Base-by-base conservation (phyloP, 1,140 invertebrate genomes). In the Drosophila tristis region DNA sequence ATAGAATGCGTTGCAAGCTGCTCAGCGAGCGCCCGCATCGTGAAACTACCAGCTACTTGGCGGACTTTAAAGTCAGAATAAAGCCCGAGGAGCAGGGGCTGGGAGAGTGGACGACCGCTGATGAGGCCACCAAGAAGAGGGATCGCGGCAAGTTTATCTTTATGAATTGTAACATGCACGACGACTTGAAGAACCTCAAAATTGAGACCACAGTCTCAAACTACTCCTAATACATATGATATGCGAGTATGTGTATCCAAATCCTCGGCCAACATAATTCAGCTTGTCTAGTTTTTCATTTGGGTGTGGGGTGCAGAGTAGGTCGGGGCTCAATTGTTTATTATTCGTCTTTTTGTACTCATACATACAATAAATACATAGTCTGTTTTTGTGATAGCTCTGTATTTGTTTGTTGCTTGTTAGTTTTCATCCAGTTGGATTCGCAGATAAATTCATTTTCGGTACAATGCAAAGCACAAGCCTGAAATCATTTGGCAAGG, bases 401-500 rank as follows among this genome's bases (percentile, higher is more conserved):
- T 9, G 8, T 9, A 35, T 4, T 35, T 3, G 0, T 35, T 35
- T 1, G 3, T 35, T 35, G 0, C 3, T 25, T 25, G 2, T 25
- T 31, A 31, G 3, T 31, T 31, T 31, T 9, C 31, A 31, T 31
- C 31, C 31, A 31, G 8, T 31, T 31, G 31, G 31, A 31, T 1
- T 3, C 8, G 31, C 31, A 31, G 31, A 3, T 9, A 31, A 31
- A 31, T 31, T 31, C 4, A 11, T 39, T 39, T 39, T 39, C 11
- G 35, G 11, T 13, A 39, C 11, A 39, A 48, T 55, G 43, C 44
- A 20, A 9, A 49, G 35, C 0, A 50, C 25, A 11, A 26, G 8
- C 15, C 55, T 42, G 3, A 74, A 49, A 31, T 66, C 71, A 2
- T 89, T 73, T 56, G 39, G 79, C 25, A 57, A 49, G 9, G 45